Percentiles rank a stretch among this genome's conserved stretches.
phyloP scores from a whole-genome alignment of 2,113 vertebrate species.

The Craseonycteris thonglongyai region DNA sequence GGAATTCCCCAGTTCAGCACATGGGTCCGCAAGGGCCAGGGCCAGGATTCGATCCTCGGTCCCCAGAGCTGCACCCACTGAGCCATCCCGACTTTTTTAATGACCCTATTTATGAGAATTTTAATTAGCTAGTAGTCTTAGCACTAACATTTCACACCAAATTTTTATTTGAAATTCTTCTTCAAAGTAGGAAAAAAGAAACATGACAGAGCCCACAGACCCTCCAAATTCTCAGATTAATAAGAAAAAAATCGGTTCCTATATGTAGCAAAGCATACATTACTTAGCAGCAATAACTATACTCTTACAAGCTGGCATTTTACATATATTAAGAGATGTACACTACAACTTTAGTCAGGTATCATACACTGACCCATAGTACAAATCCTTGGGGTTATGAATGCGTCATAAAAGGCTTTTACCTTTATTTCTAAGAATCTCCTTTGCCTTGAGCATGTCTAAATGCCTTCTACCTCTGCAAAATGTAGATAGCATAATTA shows the following conservation, averaged over 20 bases:
- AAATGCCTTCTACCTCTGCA: neutral
- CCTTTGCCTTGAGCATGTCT: neutral
- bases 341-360: neutral
- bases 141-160: neutral
- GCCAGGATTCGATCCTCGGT: too few species aligned
- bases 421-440: neutral
- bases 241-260: neutral
- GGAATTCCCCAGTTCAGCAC: too few species aligned
- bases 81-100: too few species aligned
- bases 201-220: neutral
- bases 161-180: conserved; percentile 30
- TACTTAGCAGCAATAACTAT: neutral
- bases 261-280: neutral
- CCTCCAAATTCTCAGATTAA: neutral
- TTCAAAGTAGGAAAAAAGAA: conserved; percentile 4
- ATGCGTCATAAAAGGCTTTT: neutral
- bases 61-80: too few species aligned
- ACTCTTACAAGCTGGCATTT: neutral
- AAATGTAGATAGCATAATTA: neutral
- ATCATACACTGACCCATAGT: neutral
- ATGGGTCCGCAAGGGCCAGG: too few species aligned
- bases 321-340: neutral
- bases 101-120: neutral
- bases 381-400: neutral
- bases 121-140: neutral